These are phyloP conservation scores for Adelphocoris suturalis DNA, from an alignment of 2,888 invertebrate genomes.

Conservation along the genomic window DNA sequence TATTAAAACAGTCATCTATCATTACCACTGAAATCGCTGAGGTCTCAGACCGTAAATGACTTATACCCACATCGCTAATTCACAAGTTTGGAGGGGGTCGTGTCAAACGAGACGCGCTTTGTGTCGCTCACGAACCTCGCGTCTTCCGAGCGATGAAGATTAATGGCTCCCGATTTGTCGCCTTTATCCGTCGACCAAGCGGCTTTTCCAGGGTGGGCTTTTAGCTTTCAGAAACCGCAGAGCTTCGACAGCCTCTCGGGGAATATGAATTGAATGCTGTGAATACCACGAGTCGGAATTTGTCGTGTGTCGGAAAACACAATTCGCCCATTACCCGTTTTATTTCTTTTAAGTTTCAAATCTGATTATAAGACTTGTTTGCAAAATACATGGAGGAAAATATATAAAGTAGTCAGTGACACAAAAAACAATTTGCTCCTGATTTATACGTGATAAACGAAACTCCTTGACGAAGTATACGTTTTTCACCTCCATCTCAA, in stretches of 20 bases:
- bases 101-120: slow-evolving; percentile 32
- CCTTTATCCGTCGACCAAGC: slow-evolving; percentile 10
- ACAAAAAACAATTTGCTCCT: too few species aligned
- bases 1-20: not conserved
- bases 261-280: not conserved
- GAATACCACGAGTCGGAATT: not conserved
- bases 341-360: not conserved
- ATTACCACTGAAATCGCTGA: not conserved
- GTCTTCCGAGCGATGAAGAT: not conserved
- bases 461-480: too few species aligned
- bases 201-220: not conserved
- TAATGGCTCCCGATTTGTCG: not conserved
- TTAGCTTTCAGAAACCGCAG: slow-evolving; percentile 9
- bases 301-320: not conserved
- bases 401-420: too few species aligned
- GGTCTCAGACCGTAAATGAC: not conserved
- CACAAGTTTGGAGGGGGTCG: not conserved
- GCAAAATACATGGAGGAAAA: too few species aligned
- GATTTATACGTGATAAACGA: too few species aligned
- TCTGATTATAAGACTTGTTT: not conserved
- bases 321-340: not conserved
- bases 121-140: not conserved
- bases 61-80: not conserved
- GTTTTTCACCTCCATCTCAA: too few species aligned
- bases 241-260: not conserved